Evolutionary conservation across 1,140 invertebrate species (phyloP), one percentile per base, ranked within the genome.

Genomic region (Hycleus phaleratus): DNA sequence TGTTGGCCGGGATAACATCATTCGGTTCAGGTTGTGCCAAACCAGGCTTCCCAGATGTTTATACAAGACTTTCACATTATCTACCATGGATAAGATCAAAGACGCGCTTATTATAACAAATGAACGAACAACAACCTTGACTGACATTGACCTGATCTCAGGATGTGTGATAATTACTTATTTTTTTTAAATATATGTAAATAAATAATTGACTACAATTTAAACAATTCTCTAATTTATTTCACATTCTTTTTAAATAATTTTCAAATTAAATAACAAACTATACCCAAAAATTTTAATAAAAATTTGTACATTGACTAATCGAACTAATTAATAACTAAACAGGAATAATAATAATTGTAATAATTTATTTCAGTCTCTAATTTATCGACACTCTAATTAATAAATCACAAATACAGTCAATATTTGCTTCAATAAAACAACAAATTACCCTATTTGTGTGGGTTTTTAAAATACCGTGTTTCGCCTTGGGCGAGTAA

Each of bases 11-110:
- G 0, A 85, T 95, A 4, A 93, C 90, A 0, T 93, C 90, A 0
- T 94, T 93, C 69, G 92, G 92, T 0, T 93, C 90, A 0, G 90
- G 91, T 25, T 95, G 92, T 72, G 91, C 90, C 0, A 80, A 85
- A 55, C 83, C 87, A 39, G 90, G 90, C 7, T 89, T 85, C 58
- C 88, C 90, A 0, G 91, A 93, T 60, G 90, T 94, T 1, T 93
- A 93, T 66, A 92, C 91, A 1, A 82, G 85, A 64, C 81, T 93
- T 26, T 86, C 87, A 0, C 85, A 87, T 70, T 93, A 93, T 65
- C 73, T 91, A n/a, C 80, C 85, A 3, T 95, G 91, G 92, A 93
- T 95, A 32, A 81, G 73, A 48, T 61, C 69, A 7, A 74, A 74
- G 60, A 72, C 52, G 25, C 52, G 52, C 8, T 24, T 32, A 32